phyloP scores from a whole-genome alignment of 2,113 vertebrate species.

The Benitochromis conjunctus region DNA sequence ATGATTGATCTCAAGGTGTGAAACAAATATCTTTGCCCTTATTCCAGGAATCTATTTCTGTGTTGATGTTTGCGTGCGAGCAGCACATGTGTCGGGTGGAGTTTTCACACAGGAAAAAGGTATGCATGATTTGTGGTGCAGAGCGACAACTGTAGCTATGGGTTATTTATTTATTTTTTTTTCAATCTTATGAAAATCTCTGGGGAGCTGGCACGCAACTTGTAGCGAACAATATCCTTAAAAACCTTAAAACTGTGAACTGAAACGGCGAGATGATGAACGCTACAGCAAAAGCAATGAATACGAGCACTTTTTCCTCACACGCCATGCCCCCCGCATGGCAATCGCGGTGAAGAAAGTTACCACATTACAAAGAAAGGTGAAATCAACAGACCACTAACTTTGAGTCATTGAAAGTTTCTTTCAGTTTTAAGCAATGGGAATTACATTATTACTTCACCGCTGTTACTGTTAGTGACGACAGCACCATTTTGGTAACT shows the following conservation, averaged over 20 bases:
- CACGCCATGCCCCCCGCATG: not conserved
- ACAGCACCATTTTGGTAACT: not conserved
- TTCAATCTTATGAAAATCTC: not conserved
- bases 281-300: not conserved
- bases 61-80: not conserved
- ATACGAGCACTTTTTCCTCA: not conserved
- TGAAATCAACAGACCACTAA: not conserved
- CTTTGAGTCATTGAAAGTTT: not conserved
- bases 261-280: not conserved
- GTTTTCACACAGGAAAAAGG: conserved; percentile 55
- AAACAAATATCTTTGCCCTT: not conserved
- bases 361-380: not conserved
- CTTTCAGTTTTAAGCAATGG: not conserved
- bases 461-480: not conserved
- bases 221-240: not conserved
- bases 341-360: not conserved
- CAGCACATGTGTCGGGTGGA: not conserved
- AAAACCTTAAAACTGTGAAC: not conserved
- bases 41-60: not conserved
- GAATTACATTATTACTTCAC: not conserved
- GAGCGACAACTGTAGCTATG: not conserved
- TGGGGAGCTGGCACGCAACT: not conserved
- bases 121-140: not conserved
- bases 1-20: not conserved
- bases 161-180: not conserved